A percentile compares a stretch with the other conserved stretches of the same genome.
phyloP scores from a whole-genome alignment of 2,888 invertebrate genomes.

The Stegophylla sp. region DNA sequence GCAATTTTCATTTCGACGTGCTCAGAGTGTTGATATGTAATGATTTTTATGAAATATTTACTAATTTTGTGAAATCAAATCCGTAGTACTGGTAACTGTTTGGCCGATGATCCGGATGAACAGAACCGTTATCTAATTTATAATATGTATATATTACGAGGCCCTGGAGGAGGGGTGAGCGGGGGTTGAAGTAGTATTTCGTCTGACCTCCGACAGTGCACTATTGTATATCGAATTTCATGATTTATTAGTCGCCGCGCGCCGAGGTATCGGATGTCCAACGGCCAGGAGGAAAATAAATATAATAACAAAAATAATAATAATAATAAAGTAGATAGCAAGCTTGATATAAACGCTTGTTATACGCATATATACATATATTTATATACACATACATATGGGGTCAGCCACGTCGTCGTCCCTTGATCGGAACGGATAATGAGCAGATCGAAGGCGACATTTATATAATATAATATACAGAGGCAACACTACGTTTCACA shows the following conservation, averaged over 20 bases:
- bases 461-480: too few species aligned
- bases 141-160: conserved; percentile 1
- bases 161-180: not conserved
- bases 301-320: not conserved
- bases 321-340: not conserved
- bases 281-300: not conserved
- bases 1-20: too few species aligned
- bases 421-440: too few species aligned
- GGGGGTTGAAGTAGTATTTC: not conserved
- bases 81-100: too few species aligned
- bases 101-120: too few species aligned
- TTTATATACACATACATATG: not conserved
- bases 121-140: conserved; percentile 28
- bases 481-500: too few species aligned
- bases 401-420: too few species aligned
- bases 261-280: conserved; percentile 13
- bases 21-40: too few species aligned
- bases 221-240: conserved; percentile 22
- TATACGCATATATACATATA: not conserved
- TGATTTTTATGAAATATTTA: too few species aligned
- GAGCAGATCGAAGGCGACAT: too few species aligned
- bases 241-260: conserved; percentile 15
- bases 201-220: conserved; percentile 21
- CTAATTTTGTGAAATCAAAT: too few species aligned
- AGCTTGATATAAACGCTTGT: too few species aligned